phyloP scores from a whole-genome alignment of 2,888 invertebrate genomes.

The Calameuta pallipes region DNA sequence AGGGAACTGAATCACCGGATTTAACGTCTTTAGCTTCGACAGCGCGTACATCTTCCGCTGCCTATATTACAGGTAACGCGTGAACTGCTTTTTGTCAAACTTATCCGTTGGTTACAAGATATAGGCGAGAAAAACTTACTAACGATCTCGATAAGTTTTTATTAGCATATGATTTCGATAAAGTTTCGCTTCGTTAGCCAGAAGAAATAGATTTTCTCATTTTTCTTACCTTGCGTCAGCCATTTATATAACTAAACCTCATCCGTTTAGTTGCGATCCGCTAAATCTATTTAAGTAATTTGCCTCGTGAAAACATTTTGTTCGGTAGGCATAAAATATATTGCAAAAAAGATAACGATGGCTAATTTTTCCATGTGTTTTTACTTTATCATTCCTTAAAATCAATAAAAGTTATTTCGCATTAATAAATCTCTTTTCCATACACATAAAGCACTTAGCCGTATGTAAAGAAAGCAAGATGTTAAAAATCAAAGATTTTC shows the following conservation, averaged over 20 bases:
- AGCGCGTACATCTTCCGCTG: conserved; percentile 3
- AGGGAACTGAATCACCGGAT: neutral
- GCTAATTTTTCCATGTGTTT: neutral
- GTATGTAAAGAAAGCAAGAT: too few relatives aligned
- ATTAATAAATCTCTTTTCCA: neutral
- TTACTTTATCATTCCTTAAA: neutral
- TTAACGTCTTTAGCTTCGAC: conserved; percentile 7
- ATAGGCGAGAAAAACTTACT: neutral
- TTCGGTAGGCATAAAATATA: neutral
- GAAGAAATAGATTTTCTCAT: neutral
- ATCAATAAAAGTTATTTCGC: neutral
- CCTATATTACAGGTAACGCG: conserved; percentile 17
- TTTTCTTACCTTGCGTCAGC: neutral
- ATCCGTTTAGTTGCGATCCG: neutral
- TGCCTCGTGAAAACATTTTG: neutral
- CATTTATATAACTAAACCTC: neutral
- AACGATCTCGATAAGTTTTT: neutral
- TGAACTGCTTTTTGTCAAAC: neutral
- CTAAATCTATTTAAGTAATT: neutral
- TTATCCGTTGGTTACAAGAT: neutral
- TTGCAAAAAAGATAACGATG: neutral
- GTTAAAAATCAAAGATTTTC: too few relatives aligned
- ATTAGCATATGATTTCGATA: neutral
- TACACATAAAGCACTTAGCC: neutral
- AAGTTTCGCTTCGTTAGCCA: neutral